A percentile compares a stretch with the other conserved stretches of the same genome.
Conservation (phyloP, 2,888 invertebrate species). For the Entomobrya multifasciata region DNA sequence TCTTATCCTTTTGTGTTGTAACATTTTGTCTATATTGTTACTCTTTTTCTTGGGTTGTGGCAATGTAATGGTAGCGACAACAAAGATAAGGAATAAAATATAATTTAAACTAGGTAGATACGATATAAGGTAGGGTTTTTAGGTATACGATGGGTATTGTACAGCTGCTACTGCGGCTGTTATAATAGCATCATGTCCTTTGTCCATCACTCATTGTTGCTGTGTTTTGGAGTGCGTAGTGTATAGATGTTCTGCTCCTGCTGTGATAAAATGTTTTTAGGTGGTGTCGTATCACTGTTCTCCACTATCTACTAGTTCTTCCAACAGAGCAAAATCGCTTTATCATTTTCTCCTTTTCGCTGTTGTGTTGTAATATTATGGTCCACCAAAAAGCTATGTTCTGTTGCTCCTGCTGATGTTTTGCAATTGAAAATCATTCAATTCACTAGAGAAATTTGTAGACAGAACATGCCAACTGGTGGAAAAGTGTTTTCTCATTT, state of each 20-base stretch:
- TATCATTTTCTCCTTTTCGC: constrained; percentile 40
- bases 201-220: constrained; percentile 62
- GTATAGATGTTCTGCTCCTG: too few species aligned
- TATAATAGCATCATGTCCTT: constrained; percentile 43
- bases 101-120: too few species aligned
- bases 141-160: neutral
- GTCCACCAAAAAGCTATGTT: neutral
- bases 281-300: neutral
- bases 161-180: constrained; percentile 56
- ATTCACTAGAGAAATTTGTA: constrained; percentile 34
- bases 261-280: constrained; percentile 47
- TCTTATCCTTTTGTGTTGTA: constrained; percentile 30
- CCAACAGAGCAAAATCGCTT: neutral
- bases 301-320: neutral
- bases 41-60: neutral
- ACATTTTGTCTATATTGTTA: neutral
- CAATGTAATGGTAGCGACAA: too few species aligned
- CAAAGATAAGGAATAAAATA: constrained; percentile 18
- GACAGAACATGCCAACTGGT: too few species aligned
- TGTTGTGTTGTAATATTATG: constrained; percentile 13
- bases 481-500: too few species aligned
- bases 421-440: constrained; percentile 44
- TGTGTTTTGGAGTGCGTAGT: neutral
- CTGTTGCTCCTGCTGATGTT: too few species aligned
- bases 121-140: too few species aligned